phyloP scores from a whole-genome alignment of 1,140 invertebrate genomes.

The Drosophila eugracilis region DNA sequence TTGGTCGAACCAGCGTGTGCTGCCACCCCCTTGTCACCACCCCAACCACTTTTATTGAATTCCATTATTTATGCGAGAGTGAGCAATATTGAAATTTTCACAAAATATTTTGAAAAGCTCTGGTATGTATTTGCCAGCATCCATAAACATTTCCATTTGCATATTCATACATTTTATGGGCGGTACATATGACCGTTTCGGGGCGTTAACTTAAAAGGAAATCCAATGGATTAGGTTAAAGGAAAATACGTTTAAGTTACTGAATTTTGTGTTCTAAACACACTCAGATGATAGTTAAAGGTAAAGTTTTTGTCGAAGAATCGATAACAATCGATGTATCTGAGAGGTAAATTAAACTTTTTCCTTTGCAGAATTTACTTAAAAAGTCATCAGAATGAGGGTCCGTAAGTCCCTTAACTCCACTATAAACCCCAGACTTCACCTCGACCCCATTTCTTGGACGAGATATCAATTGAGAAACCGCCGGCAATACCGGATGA shows the following conservation, averaged over 20 bases:
- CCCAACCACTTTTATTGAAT: conserved; percentile 23
- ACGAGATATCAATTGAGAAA: conserved; percentile 13
- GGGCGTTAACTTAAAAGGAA: conserved; percentile 5
- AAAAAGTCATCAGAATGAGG: no score
- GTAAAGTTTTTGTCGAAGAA: not conserved
- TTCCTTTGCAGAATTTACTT: no score
- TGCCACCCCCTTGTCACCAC: not conserved
- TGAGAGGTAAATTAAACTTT: no score
- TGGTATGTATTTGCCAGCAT: conserved; percentile 9
- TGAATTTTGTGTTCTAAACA: not conserved
- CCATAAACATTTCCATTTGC: conserved; percentile 49
- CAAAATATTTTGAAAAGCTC: conserved; percentile 43
- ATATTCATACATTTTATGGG: conserved; percentile 34
- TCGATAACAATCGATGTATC: not conserved
- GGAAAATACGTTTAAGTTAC: conserved; percentile 4
- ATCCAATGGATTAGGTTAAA: not conserved
- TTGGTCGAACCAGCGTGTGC: conserved; percentile 27
- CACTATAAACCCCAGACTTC: not conserved
- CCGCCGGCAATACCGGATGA: conserved; percentile 17
- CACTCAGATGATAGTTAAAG: not conserved
- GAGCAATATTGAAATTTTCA: conserved; percentile 52
- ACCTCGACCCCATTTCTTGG: conserved; percentile 17
- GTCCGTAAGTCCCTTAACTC: not conserved
- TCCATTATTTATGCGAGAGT: conserved; percentile 47
- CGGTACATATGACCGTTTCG: not conserved